phyloP scores from a whole-genome alignment of 1,140 invertebrate genomes.

The Bombyx mandarina region DNA sequence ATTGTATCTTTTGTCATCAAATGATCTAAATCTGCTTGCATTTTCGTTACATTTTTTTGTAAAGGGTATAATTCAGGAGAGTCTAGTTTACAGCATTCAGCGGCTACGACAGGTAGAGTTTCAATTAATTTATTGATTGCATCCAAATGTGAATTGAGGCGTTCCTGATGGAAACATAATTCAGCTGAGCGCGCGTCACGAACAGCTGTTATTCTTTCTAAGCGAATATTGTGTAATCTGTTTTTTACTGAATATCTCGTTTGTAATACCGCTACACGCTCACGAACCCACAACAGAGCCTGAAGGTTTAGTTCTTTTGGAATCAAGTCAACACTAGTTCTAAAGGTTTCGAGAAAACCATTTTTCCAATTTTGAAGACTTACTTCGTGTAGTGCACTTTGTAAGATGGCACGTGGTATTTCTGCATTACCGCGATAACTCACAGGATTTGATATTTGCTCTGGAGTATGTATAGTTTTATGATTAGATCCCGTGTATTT shows the following conservation, averaged over 20 bases:
- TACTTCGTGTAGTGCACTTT: constrained; percentile 38
- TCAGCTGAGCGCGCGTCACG: constrained; percentile 33
- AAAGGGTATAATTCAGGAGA: constrained; percentile 44
- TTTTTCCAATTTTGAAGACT: constrained; percentile 45
- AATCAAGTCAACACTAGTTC: constrained; percentile 28
- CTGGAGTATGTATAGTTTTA: constrained; percentile 7
- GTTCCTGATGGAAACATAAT: constrained; percentile 32
- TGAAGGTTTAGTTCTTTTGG: constrained; percentile 32
- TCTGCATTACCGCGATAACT: constrained; percentile 12
- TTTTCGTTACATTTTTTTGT: constrained; percentile 25
- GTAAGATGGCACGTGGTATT: constrained; percentile 30
- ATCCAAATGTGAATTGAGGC: constrained; percentile 38
- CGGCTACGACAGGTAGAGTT: constrained; percentile 26
- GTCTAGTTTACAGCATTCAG: constrained; percentile 31
- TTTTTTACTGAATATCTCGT: constrained; percentile 45
- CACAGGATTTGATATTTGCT: constrained; percentile 12
- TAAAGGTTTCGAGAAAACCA: constrained; percentile 45
- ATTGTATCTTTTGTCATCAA: constrained; percentile 20
- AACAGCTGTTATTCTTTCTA: constrained; percentile 35
- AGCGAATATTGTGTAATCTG: constrained; percentile 36
- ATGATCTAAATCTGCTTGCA: constrained; percentile 28
- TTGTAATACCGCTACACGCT: constrained; percentile 26
- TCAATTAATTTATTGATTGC: constrained; percentile 38
- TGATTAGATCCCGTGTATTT: constrained; percentile 24
- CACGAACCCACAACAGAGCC: constrained; percentile 35